Percentiles rank a stretch among this genome's conserved stretches.
phyloP scores from a whole-genome alignment of 2,888 invertebrate genomes.

The Mimas tiliae region DNA sequence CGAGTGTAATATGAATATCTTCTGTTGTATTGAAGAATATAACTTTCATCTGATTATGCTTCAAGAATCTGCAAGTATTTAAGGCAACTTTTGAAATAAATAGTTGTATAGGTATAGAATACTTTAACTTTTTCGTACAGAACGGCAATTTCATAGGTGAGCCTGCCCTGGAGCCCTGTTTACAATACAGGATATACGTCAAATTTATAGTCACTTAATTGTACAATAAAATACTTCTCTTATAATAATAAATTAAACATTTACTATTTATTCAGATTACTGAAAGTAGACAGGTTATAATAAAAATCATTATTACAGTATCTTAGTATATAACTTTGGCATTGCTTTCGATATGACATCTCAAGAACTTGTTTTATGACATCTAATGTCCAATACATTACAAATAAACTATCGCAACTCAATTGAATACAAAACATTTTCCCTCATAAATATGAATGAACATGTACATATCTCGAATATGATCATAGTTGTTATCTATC shows the following conservation, averaged over 20 bases:
- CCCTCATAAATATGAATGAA: constrained; percentile 21
- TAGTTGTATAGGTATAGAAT: no score
- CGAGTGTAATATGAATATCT: not conserved
- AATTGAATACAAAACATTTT: constrained; percentile 21
- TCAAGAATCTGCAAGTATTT: no score
- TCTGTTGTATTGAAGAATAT: no score
- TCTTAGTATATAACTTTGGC: no score
- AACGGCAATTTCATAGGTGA: no score
- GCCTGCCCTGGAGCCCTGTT: no score
- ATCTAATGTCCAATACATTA: not conserved
- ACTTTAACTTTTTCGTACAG: no score
- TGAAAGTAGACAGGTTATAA: not conserved
- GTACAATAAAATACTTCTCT: no score
- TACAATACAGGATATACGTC: no score
- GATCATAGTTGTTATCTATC: constrained; percentile 9
- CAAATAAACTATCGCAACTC: not conserved
- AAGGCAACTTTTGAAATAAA: no score
- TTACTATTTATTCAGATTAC: not conserved
- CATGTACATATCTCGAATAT: not conserved
- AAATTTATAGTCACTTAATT: no score
- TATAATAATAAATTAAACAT: not conserved
- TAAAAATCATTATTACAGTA: not conserved
- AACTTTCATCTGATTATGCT: no score
- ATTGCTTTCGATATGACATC: not conserved
- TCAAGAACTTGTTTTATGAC: not conserved